Percentiles rank a stretch among this genome's conserved stretches.
Evolutionary conservation across 2,797 vertebrate species (phyloP).

Genomic region (Hemitrygon akajei): DNA sequence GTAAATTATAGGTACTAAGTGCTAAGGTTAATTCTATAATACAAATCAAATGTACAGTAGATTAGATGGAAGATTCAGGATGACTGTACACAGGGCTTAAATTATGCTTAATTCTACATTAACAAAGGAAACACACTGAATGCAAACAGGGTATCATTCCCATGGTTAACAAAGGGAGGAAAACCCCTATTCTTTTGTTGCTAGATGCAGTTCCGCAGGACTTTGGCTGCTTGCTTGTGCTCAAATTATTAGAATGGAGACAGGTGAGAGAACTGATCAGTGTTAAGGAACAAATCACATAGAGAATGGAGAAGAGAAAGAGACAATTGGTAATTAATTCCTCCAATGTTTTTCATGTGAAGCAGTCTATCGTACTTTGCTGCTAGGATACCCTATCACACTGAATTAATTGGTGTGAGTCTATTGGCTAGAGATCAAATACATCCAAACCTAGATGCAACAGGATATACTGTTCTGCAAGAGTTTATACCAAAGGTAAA

Average conservation of each 20-base stretch:
- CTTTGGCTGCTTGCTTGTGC: neutral
- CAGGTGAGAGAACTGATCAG: neutral
- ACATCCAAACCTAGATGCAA: neutral
- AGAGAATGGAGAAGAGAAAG: neutral
- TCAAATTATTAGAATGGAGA: neutral
- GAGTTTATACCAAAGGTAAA: neutral
- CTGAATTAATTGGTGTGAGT: conserved; percentile 8
- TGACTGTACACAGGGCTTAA: too few relatives aligned
- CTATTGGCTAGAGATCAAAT: neutral
- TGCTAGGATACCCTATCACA: neutral
- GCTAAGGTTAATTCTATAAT: neutral
- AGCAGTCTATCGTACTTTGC: neutral
- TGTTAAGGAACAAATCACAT: neutral
- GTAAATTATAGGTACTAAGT: neutral
- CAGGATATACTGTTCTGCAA: neutral
- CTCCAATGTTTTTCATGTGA: neutral
- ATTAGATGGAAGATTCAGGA: neutral
- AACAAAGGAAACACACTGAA: neutral
- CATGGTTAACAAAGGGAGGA: neutral
- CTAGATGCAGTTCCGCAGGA: neutral
- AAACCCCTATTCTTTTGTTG: neutral
- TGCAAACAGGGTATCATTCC: neutral
- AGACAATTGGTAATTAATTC: neutral
- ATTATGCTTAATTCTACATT: neutral
- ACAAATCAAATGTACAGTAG: neutral